Conservation (phyloP, 2,113 vertebrate species). For the Pangasianodon gigas region DNA sequence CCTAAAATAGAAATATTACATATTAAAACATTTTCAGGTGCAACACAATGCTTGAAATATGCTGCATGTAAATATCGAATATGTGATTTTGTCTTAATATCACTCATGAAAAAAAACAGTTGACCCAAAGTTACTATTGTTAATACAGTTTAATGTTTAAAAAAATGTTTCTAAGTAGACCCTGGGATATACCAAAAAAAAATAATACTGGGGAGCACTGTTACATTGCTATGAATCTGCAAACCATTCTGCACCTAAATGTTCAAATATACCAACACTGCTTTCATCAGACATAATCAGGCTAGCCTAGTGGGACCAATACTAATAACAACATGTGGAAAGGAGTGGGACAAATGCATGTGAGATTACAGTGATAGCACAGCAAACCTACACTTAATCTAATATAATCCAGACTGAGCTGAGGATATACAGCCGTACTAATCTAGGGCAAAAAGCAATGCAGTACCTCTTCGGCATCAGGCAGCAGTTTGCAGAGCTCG, state of each 20-base stretch:
- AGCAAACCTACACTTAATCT: constrained; percentile 1
- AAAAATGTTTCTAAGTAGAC: background rate
- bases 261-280: background rate
- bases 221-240: background rate
- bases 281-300: background rate
- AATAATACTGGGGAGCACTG: background rate
- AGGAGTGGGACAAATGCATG: constrained; percentile 16
- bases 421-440: constrained; percentile 32
- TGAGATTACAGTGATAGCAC: background rate
- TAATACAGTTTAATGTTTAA: background rate
- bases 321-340: background rate
- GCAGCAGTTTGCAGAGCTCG: constrained; percentile 77
- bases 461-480: constrained; percentile 73
- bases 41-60: background rate
- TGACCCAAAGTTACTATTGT: background rate
- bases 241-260: background rate
- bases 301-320: background rate
- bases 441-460: constrained; percentile 17
- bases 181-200: background rate
- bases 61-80: background rate
- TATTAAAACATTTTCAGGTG: background rate
- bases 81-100: background rate
- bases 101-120: background rate
- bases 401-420: constrained; percentile 21
- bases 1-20: background rate